Evolutionary conservation across 2,888 invertebrate genomes (phyloP).

Genomic region (Disparrhopalites patrizii): DNA sequence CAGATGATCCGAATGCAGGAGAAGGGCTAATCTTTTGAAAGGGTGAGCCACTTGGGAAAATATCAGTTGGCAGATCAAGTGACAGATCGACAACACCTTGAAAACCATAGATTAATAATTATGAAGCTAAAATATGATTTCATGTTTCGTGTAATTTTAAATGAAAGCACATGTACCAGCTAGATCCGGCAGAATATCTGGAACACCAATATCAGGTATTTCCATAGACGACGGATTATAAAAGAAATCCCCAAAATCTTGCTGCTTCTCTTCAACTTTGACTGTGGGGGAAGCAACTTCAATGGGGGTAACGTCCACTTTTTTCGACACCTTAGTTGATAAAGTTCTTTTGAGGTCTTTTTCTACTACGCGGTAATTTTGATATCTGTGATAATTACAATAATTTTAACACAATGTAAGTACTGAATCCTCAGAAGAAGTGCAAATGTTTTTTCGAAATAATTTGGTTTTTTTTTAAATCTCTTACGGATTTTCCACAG

Average conservation of each 20-base stretch:
- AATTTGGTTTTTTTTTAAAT: neutral
- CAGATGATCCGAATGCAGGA: neutral
- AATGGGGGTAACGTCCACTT: neutral
- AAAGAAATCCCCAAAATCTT: slow-evolving; percentile 43
- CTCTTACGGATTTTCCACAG: slow-evolving; percentile 46
- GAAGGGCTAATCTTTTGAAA: too few species aligned
- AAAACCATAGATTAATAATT: too few species aligned
- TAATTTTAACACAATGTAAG: slow-evolving; percentile 1
- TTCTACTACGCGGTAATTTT: slow-evolving; percentile 37
- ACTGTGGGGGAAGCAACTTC: neutral
- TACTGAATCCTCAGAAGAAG: neutral
- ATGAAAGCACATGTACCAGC: slow-evolving; percentile 44
- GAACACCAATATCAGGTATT: slow-evolving; percentile 48
- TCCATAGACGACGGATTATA: slow-evolving; percentile 43
- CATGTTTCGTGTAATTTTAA: too few species aligned
- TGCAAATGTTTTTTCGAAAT: neutral
- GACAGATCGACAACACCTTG: too few species aligned
- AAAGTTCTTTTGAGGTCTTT: slow-evolving; percentile 2
- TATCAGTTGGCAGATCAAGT: too few species aligned
- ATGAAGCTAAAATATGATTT: too few species aligned
- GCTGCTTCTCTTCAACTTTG: neutral
- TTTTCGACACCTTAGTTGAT: slow-evolving; percentile 7
- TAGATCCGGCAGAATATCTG: slow-evolving; percentile 44
- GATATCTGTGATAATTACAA: slow-evolving; percentile 29
- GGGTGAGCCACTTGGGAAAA: too few species aligned